These are phyloP conservation scores for Allophyes oxyacanthae DNA, from an alignment of 2,888 invertebrate species.

Conservation along the genomic window DNA sequence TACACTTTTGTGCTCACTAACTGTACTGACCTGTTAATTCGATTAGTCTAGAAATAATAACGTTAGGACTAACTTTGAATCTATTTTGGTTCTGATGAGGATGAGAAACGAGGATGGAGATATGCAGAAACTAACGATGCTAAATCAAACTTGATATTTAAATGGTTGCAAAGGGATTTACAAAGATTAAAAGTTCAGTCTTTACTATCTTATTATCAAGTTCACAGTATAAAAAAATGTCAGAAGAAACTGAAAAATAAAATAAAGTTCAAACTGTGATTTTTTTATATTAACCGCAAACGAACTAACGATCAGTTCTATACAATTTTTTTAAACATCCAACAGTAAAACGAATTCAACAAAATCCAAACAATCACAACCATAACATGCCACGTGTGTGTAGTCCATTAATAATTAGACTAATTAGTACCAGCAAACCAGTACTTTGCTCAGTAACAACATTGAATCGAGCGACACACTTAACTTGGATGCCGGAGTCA, in stretches of 20 bases:
- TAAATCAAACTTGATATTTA: background rate
- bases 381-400: conserved; percentile 5
- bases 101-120: no score
- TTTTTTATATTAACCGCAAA: conserved; percentile 4
- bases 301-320: background rate
- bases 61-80: no score
- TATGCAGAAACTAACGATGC: no score
- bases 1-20: no score
- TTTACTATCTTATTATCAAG: background rate
- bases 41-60: no score
- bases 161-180: background rate
- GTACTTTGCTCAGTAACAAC: conserved; percentile 14
- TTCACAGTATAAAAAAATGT: background rate
- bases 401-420: conserved; percentile 17
- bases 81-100: no score
- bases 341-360: conserved; percentile 26
- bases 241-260: background rate
- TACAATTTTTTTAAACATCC: conserved; percentile 21
- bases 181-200: no score
- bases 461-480: background rate
- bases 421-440: conserved; percentile 27
- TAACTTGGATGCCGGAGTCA: background rate
- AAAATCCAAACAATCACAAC: conserved; percentile 17
- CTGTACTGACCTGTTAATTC: no score
- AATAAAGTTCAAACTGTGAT: conserved; percentile 2